A percentile compares a stretch with the other conserved stretches of the same genome.
Conservation (phyloP, 2,113 vertebrate genomes). For the Ochotona curzoniae region DNA sequence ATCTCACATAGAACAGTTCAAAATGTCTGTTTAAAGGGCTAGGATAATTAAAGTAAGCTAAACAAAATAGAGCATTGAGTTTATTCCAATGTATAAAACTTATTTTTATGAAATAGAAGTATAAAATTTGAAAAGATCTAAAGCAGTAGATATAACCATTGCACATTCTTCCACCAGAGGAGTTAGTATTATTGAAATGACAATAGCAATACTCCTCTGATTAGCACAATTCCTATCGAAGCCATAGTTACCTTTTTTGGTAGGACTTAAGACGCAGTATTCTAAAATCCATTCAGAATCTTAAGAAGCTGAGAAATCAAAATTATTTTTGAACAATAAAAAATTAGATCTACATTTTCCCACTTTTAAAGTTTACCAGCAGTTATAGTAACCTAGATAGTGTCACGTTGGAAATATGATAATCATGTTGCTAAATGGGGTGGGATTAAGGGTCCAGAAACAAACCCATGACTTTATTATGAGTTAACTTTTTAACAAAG, state of each 20-base stretch:
- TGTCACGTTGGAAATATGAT: background rate
- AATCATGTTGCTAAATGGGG: background rate
- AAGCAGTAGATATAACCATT: background rate
- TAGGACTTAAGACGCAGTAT: background rate
- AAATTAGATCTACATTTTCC: background rate
- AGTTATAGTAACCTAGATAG: background rate
- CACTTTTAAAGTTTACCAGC: background rate
- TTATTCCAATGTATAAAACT: background rate
- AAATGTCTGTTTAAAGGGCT: background rate
- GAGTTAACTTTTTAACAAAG: background rate
- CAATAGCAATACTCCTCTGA: background rate
- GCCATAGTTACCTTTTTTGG: background rate
- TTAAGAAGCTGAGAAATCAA: background rate
- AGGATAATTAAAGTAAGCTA: background rate
- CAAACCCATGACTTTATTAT: background rate
- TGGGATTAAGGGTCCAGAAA: background rate
- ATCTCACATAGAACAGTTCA: background rate
- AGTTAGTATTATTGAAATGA: conserved; percentile 7
- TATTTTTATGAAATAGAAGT: background rate
- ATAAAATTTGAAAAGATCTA: background rate
- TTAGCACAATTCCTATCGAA: background rate
- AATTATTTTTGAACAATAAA: background rate
- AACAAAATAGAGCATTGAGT: background rate
- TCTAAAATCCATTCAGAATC: background rate
- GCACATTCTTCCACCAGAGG: conserved; percentile 8